Percentiles rank a stretch among this genome's conserved stretches.
Conservation (phyloP, 2,797 vertebrate species). For the Enteromius fasciolatus region DNA sequence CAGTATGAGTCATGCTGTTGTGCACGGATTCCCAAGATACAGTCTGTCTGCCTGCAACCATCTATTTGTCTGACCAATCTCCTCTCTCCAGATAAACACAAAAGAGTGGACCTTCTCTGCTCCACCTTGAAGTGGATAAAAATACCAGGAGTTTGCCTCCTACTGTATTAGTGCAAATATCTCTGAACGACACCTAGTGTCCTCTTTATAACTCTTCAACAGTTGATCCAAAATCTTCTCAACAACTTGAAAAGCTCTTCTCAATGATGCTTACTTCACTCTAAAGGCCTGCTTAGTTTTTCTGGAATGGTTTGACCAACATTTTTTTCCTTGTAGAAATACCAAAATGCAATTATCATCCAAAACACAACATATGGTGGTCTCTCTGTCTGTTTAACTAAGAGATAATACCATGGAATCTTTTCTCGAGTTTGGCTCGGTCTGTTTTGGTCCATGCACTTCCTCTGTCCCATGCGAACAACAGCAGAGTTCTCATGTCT, state of each 20-base stretch:
- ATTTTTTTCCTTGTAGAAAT: background rate
- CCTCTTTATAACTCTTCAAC: background rate
- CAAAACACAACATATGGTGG: conserved; percentile 34
- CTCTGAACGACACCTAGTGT: background rate
- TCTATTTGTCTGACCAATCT: background rate
- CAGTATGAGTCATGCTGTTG: conserved; percentile 73
- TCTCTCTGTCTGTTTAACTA: conserved; percentile 66
- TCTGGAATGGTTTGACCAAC: background rate
- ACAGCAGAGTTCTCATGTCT: conserved; percentile 54
- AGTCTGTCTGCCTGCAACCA: conserved; percentile 67
- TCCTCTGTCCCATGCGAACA: conserved; percentile 67
- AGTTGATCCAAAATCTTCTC: conserved; percentile 3
- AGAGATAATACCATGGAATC: conserved; percentile 62
- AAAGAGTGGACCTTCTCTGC: background rate
- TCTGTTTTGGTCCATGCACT: conserved; percentile 49
- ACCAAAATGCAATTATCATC: background rate
- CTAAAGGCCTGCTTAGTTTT: background rate
- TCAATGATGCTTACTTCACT: background rate
- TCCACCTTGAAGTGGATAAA: background rate
- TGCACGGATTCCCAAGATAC: conserved; percentile 78
- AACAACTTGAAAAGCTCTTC: background rate
- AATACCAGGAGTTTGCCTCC: background rate
- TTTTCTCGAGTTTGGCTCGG: background rate
- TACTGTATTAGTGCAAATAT: background rate
- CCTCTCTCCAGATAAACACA: background rate